These are phyloP conservation scores for Selenia dentaria DNA, from an alignment of 2,888 invertebrate genomes.

Conservation along the genomic window DNA sequence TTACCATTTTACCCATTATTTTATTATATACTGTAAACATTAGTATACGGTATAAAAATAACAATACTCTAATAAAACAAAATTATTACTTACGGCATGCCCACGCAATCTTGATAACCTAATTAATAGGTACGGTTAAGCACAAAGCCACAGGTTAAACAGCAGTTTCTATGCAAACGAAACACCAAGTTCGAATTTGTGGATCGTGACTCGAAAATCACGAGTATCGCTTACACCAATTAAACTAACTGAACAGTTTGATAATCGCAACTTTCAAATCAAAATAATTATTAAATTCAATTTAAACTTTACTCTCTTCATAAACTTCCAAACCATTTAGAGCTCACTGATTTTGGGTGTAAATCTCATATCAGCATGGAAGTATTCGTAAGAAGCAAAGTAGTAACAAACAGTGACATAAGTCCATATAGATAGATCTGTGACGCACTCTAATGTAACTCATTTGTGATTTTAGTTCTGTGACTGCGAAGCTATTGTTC, in stretches of 20 bases:
- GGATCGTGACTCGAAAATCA: slow-evolving; percentile 28
- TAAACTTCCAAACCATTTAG: slow-evolving; percentile 2
- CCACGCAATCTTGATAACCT: slow-evolving; percentile 11
- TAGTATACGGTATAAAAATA: too few species aligned
- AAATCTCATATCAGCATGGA: not conserved
- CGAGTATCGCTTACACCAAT: slow-evolving; percentile 32
- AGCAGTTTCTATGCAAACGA: too few species aligned
- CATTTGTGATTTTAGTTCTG: too few species aligned
- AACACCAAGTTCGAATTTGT: slow-evolving; percentile 19
- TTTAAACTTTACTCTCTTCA: slow-evolving; percentile 19
- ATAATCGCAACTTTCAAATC: slow-evolving; percentile 31
- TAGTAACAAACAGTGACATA: not conserved
- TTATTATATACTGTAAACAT: too few species aligned
- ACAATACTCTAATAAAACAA: too few species aligned
- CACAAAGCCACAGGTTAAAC: slow-evolving; percentile 6
- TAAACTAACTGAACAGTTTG: slow-evolving; percentile 32
- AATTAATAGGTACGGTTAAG: slow-evolving; percentile 9
- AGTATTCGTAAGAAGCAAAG: not conserved
- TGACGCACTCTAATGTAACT: too few species aligned
- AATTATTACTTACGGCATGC: too few species aligned
- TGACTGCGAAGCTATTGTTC: too few species aligned
- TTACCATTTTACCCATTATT: too few species aligned
- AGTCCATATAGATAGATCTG: not conserved
- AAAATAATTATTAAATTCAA: slow-evolving; percentile 33
- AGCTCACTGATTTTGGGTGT: not conserved